Evolutionary conservation across 2,113 vertebrate species (phyloP).

Genomic region (Cinclus cinclus): DNA sequence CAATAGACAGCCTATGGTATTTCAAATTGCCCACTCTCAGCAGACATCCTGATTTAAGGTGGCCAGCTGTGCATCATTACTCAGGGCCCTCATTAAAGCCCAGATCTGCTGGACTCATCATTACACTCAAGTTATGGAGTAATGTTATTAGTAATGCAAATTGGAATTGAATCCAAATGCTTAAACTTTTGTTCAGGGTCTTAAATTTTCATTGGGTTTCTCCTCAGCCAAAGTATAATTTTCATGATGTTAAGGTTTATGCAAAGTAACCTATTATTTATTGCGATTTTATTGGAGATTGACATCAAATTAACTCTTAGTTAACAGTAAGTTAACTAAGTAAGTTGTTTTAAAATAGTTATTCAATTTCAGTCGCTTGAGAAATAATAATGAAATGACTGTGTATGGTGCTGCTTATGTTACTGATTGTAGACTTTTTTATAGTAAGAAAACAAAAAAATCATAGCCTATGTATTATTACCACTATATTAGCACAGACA

Average conservation of each 20-base stretch:
- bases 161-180: not conserved
- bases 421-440: not conserved
- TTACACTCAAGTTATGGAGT: not conserved
- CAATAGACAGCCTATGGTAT: slow-evolving; percentile 20
- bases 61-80: slow-evolving; percentile 64
- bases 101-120: slow-evolving; percentile 57
- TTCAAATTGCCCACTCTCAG: slow-evolving; percentile 56
- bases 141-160: not conserved
- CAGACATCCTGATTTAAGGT: slow-evolving; percentile 60
- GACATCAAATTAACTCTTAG: not conserved
- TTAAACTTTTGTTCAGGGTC: not conserved
- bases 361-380: not conserved
- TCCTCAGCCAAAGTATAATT: not conserved
- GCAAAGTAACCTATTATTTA: not conserved
- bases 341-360: not conserved
- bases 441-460: not conserved
- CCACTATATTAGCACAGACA: not conserved
- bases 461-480: not conserved
- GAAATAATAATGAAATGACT: not conserved
- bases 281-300: not conserved
- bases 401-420: not conserved
- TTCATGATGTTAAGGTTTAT: not conserved
- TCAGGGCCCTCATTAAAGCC: slow-evolving; percentile 48
- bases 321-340: too few relatives aligned
- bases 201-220: not conserved